These are phyloP conservation scores for Drosophila sp. DNA, from an alignment of 1,140 invertebrate species.

Conservation along the genomic window DNA sequence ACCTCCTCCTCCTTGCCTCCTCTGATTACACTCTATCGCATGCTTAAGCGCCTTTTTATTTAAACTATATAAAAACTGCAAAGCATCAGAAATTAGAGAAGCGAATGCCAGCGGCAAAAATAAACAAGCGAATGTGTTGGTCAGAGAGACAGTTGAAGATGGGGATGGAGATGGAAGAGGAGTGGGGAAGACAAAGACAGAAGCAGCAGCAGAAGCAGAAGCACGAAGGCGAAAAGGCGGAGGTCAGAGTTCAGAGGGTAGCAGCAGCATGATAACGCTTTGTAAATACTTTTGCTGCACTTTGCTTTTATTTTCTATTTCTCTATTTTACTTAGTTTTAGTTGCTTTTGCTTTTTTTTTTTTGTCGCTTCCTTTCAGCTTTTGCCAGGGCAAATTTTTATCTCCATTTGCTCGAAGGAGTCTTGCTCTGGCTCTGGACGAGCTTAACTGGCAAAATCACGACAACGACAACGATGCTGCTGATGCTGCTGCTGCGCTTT, in stretches of 20 bases:
- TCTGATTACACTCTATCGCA: slow-evolving; percentile 63
- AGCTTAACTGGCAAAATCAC: slow-evolving; percentile 51
- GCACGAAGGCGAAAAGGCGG: neutral
- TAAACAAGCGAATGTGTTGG: slow-evolving; percentile 70
- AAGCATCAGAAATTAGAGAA: slow-evolving; percentile 75
- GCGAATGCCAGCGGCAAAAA: slow-evolving; percentile 71
- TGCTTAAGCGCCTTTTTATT: slow-evolving; percentile 62
- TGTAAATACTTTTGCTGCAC: slow-evolving; percentile 80
- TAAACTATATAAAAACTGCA: slow-evolving; percentile 76
- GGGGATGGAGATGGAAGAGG: neutral
- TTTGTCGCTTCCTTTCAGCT: slow-evolving; percentile 73
- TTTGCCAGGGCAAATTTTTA: slow-evolving; percentile 78
- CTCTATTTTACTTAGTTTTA: slow-evolving; percentile 23
- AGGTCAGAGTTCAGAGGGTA: slow-evolving; percentile 48
- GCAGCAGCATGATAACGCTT: slow-evolving; percentile 73
- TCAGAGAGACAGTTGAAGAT: slow-evolving; percentile 8
- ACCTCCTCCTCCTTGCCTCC: slow-evolving; percentile 53
- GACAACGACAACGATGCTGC: slow-evolving; percentile 27
- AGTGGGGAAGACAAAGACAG: neutral
- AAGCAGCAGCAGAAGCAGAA: too few relatives aligned
- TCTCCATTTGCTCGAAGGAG: slow-evolving; percentile 64
- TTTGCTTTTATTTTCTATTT: slow-evolving; percentile 61
- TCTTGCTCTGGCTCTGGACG: slow-evolving; percentile 43
- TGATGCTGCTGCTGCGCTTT: slow-evolving; percentile 52
- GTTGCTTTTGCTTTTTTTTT: slow-evolving; percentile 43